Evolutionary conservation across 2,888 invertebrate genomes (phyloP).

Genomic region (Parnassius smintheus): DNA sequence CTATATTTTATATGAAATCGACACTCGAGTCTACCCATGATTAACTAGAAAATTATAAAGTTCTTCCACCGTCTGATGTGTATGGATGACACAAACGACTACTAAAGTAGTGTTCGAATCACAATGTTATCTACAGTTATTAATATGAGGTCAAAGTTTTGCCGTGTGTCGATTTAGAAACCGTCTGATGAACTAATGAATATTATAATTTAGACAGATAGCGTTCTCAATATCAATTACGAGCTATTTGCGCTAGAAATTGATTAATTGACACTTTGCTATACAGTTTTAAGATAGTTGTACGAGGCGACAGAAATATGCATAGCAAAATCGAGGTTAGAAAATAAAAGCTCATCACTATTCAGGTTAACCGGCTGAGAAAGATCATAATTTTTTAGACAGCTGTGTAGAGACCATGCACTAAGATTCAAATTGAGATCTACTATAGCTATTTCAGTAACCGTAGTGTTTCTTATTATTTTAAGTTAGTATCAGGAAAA

Average conservation of each 20-base stretch:
- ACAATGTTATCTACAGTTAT: conserved; percentile 20
- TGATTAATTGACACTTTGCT: conserved; percentile 19
- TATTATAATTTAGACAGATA: conserved; percentile 27
- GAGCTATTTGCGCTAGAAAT: conserved; percentile 13
- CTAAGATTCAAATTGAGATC: no score
- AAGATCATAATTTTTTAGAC: no score
- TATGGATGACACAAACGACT: conserved; percentile 16
- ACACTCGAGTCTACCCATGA: conserved; percentile 18
- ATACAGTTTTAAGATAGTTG: not conserved
- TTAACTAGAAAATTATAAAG: conserved; percentile 25
- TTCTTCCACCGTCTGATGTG: conserved; percentile 13
- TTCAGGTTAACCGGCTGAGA: no score
- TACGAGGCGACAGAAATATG: no score
- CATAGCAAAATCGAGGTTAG: no score
- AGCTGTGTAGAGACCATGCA: no score
- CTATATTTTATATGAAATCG: not conserved
- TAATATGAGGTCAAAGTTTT: conserved; percentile 22
- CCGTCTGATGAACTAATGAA: conserved; percentile 24
- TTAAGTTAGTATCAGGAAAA: no score
- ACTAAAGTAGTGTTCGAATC: conserved; percentile 24
- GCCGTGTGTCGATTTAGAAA: conserved; percentile 18
- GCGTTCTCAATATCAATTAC: conserved; percentile 25
- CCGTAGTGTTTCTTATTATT: no score
- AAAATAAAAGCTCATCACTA: no score
- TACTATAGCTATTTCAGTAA: no score